Conservation (phyloP, 2,888 invertebrate genomes). For the Cancer borealis region DNA sequence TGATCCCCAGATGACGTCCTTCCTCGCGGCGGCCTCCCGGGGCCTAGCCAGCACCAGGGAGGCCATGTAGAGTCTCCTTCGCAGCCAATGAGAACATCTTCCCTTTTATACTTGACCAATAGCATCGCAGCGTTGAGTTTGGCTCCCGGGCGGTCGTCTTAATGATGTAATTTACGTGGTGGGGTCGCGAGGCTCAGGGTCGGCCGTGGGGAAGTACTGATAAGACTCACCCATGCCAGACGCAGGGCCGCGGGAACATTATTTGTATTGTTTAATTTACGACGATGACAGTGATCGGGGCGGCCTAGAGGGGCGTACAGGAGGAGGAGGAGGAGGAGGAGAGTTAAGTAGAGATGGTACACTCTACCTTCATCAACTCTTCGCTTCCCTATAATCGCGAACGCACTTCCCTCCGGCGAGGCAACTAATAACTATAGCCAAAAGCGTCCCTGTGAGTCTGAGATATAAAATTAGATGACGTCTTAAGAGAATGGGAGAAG, state of each 20-base stretch:
- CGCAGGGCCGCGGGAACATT: slow-evolving; percentile 13
- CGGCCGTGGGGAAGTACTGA: background rate
- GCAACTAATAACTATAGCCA: slow-evolving; percentile 29
- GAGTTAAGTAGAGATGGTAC: background rate
- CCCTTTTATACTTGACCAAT: background rate
- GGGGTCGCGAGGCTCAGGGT: background rate
- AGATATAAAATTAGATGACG: slow-evolving; percentile 41
- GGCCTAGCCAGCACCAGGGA: background rate
- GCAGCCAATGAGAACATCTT: background rate
- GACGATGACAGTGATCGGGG: slow-evolving; percentile 28
- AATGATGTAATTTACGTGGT: slow-evolving; percentile 42
- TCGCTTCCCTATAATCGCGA: slow-evolving; percentile 29
- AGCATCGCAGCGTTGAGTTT: background rate
- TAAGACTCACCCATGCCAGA: slow-evolving; percentile 35
- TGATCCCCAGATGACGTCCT: slow-evolving; percentile 35
- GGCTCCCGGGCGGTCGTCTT: slow-evolving; percentile 40
- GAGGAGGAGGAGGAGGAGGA: background rate
- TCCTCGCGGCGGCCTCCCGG: slow-evolving; percentile 35
- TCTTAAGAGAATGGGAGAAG: background rate
- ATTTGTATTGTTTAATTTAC: slow-evolving; percentile 43
- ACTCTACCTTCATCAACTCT: slow-evolving; percentile 12
- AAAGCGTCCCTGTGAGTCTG: slow-evolving; percentile 12
- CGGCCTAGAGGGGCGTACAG: background rate
- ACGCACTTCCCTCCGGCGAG: background rate
- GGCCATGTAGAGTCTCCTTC: background rate